phyloP scores from a whole-genome alignment of 2,888 invertebrate species.

The Meteorus colon region DNA sequence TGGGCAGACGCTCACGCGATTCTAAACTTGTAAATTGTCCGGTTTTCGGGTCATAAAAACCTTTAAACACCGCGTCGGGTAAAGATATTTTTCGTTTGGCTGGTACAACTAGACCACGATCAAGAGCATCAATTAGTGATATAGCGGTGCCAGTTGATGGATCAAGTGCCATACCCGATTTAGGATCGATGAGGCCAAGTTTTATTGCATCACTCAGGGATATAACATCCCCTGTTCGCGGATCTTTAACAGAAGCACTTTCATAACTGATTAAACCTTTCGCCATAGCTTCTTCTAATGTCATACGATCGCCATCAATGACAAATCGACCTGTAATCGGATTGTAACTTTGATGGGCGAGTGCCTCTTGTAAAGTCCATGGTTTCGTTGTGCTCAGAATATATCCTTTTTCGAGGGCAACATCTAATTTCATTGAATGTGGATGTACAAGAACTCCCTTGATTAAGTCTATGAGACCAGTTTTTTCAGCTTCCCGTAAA shows the following conservation, averaged over 20 bases:
- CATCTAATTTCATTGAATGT: constrained; percentile 80
- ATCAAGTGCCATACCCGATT: constrained; percentile 86
- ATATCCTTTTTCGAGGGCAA: constrained; percentile 87
- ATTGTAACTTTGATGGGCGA: constrained; percentile 87
- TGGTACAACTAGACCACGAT: constrained; percentile 86
- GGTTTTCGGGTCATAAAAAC: constrained; percentile 89
- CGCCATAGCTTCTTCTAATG: constrained; percentile 84
- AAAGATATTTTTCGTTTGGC: constrained; percentile 88
- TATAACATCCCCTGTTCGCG: constrained; percentile 86
- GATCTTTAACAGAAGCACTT: constrained; percentile 86
- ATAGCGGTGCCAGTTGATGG: constrained; percentile 84
- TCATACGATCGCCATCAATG: constrained; percentile 81
- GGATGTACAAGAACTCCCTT: constrained; percentile 83
- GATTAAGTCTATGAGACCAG: constrained; percentile 81
- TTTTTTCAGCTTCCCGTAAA: constrained; percentile 81
- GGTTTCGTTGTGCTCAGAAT: constrained; percentile 86
- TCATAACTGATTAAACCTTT: constrained; percentile 85
- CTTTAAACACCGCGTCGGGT: constrained; percentile 92
- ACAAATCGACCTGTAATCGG: constrained; percentile 82
- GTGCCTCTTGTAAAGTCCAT: constrained; percentile 87
- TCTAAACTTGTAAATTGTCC: constrained; percentile 88
- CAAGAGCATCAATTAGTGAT: constrained; percentile 87
- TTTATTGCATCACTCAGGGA: constrained; percentile 86
- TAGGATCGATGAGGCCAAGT: constrained; percentile 84
- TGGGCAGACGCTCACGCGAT: constrained; percentile 85